Evolutionary conservation across 2,797 vertebrate genomes (phyloP), one percentile per base, ranked within the genome.

Genomic region (Chloroceryle inda): DNA sequence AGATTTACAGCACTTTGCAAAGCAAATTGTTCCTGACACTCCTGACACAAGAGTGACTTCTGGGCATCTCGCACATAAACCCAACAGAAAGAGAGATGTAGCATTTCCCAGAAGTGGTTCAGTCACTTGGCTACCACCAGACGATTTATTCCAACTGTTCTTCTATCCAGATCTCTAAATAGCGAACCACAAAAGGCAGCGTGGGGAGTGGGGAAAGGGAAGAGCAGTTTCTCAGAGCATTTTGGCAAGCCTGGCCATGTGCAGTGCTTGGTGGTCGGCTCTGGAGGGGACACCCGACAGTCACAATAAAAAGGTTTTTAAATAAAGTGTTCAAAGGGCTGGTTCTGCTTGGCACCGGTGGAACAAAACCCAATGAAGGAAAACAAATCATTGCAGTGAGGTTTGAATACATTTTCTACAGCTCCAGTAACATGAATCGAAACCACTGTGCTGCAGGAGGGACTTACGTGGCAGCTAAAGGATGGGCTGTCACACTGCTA

Each of bases 101-200:
- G 85, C 76, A 3, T 85, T 97, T 97, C 94, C 94, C 92, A 97
- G 92, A 82, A 89, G 75, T 8, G 73, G 4, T 13, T 93, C 86
- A 4, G 89, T 55, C 87, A 33, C 94, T 89, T 69, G 89, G 92
- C 88, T 85, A 88, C 94, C 66, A 68, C 62, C 55, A 63, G 92
- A 80, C 4, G 2, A 97, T 97, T 97, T 96, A 96, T 94, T 84
- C 89, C 74, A 64, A 87, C 83, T 94, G 86, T 12, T 64, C 85
- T 72, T n/a, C 94, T 64, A 37, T 31, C 76, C 86, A 69, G 9
- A 66, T 75, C 76, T 67, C 73, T 85, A 88, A 96, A 90, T 8
- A 90, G 75, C 0, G 3, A 89, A 8, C 63, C 87, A 92, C 83
- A 95, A 97, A 91, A 88, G 85, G 55, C 92, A 64, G 45, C 8